These are phyloP conservation scores for Zosterops lateralis DNA, from an alignment of 2,113 vertebrate species.

Conservation along the genomic window DNA sequence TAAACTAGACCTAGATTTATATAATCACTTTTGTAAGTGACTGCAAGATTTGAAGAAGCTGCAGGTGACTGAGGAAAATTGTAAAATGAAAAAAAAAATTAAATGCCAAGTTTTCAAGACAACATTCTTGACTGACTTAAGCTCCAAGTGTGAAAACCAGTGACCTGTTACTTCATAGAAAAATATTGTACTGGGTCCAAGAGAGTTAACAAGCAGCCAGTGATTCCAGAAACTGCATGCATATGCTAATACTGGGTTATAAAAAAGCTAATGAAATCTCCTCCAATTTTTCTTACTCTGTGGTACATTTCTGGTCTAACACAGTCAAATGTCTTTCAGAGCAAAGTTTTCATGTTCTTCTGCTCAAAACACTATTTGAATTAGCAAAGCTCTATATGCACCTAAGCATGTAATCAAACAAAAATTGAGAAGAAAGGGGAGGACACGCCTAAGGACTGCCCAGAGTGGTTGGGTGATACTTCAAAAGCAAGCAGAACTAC, in stretches of 20 bases:
- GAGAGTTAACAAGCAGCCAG: neutral
- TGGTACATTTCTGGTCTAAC: neutral
- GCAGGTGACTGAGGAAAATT: neutral
- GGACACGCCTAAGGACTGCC: neutral
- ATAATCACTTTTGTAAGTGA: neutral
- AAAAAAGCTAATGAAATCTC: neutral
- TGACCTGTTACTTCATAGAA: neutral
- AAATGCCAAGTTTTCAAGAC: neutral
- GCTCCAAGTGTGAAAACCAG: neutral
- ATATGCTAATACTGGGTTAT: neutral
- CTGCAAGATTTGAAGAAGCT: neutral
- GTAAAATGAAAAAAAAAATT: neutral
- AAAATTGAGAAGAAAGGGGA: neutral
- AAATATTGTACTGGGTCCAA: neutral
- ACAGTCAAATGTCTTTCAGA: neutral
- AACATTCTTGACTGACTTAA: neutral
- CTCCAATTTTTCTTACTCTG: neutral
- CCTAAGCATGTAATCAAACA: fast-evolving
- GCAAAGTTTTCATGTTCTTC: neutral
- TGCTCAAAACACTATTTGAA: neutral
- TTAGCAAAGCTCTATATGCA: neutral
- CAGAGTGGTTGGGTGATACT: neutral
- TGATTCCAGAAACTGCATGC: neutral
- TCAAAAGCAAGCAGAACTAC: neutral
- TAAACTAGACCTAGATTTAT: neutral